Percentiles rank a stretch among this genome's conserved stretches.
Evolutionary conservation across 2,888 invertebrate species (phyloP).

Genomic region (Drosophila mimetica): DNA sequence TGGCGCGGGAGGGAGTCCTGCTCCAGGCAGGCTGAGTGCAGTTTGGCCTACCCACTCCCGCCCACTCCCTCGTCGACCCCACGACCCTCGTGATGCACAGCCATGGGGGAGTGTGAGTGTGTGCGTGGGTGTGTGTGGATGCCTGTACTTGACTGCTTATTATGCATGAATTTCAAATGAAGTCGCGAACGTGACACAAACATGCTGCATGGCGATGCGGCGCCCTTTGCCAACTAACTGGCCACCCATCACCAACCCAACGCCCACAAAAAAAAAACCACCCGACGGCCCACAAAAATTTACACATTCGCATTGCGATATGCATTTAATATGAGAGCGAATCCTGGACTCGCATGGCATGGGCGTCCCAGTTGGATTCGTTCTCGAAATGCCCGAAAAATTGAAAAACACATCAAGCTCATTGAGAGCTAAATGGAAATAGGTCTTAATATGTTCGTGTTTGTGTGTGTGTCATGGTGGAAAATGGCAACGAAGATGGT

Average conservation of each 20-base stretch:
- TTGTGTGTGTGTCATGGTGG: neutral
- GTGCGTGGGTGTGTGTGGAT: conserved; percentile 36
- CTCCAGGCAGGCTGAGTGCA: conserved; percentile 1
- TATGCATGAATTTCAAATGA: conserved; percentile 76
- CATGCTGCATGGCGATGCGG: conserved; percentile 45
- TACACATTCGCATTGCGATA: conserved; percentile 75
- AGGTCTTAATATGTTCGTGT: conserved; percentile 8
- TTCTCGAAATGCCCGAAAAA: conserved; percentile 37
- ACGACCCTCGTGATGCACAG: conserved; percentile 57
- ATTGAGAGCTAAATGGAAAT: conserved; percentile 58
- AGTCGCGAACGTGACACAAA: conserved; percentile 78
- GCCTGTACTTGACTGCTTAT: conserved; percentile 72
- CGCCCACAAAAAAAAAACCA: conserved; percentile 15
- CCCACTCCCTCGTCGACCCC: conserved; percentile 35
- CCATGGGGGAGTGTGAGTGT: conserved; percentile 14
- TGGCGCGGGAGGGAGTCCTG: conserved; percentile 1
- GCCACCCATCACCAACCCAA: conserved; percentile 17
- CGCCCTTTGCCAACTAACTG: conserved; percentile 28
- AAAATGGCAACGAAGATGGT: conserved; percentile 39
- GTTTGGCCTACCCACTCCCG: conserved; percentile 9
- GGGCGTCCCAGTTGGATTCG: conserved; percentile 21
- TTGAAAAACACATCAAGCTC: conserved; percentile 69
- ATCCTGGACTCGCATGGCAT: conserved; percentile 28
- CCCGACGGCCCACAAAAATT: conserved; percentile 52
- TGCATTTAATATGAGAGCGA: conserved; percentile 69